Evolutionary conservation across 1,140 invertebrate genomes (phyloP).

Genomic region (Drosophila erecta): DNA sequence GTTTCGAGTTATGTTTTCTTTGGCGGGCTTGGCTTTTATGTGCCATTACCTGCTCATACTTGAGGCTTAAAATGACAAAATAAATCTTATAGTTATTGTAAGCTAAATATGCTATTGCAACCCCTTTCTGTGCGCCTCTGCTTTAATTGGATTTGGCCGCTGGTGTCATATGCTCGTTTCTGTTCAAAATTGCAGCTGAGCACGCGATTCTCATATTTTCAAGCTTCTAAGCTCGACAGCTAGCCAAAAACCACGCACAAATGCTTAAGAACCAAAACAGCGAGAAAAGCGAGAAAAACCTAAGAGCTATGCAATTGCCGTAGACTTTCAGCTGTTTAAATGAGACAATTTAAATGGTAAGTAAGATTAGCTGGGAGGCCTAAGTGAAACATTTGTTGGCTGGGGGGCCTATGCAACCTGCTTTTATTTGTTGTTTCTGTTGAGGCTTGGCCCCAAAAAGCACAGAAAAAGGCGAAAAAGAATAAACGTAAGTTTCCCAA

Average conservation of each 20-base stretch:
- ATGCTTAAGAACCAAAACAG: slow-evolving; percentile 1
- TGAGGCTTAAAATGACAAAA: background rate
- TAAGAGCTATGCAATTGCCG: slow-evolving; percentile 9
- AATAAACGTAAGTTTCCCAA: slow-evolving; percentile 52
- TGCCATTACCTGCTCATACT: slow-evolving; percentile 34
- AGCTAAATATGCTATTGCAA: too few relatives aligned
- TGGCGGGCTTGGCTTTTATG: slow-evolving; percentile 10
- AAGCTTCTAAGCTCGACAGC: slow-evolving; percentile 27
- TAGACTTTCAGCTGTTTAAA: slow-evolving; percentile 9
- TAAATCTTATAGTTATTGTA: background rate
- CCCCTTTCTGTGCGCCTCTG: slow-evolving; percentile 26
- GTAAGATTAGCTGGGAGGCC: slow-evolving; percentile 8
- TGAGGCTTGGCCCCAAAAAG: background rate
- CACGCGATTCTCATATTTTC: slow-evolving; percentile 52
- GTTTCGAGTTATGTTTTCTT: slow-evolving; percentile 18
- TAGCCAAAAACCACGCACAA: slow-evolving; percentile 29
- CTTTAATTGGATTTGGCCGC: slow-evolving; percentile 6
- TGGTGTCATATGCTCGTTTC: slow-evolving; percentile 63
- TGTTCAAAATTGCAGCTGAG: slow-evolving; percentile 56
- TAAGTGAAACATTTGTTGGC: slow-evolving; percentile 5
- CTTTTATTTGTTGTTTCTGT: background rate
- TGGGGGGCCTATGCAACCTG: slow-evolving; percentile 16
- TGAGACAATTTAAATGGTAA: slow-evolving; percentile 5
- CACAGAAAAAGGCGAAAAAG: slow-evolving; percentile 8
- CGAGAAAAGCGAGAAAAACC: slow-evolving; percentile 8